phyloP scores from a whole-genome alignment of 2,113 vertebrate species.

The Crotalus horridus region DNA sequence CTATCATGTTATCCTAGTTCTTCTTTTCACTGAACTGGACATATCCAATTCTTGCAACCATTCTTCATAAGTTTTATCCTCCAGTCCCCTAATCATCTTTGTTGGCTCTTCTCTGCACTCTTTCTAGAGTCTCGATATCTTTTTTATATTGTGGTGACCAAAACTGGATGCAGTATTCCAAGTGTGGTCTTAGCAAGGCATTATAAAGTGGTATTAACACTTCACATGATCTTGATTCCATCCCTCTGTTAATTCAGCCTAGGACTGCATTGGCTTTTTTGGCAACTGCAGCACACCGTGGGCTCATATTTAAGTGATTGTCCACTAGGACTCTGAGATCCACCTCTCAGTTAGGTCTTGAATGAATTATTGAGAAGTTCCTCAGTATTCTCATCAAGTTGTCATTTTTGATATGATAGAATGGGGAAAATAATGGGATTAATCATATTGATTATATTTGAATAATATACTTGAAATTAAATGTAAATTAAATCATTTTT shows the following conservation, averaged over 20 bases:
- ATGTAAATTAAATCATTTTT: not conserved
- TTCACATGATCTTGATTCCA: not conserved
- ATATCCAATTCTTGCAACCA: not conserved
- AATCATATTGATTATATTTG: not conserved
- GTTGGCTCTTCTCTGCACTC: not conserved
- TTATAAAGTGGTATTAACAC: not conserved
- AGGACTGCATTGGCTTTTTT: no score
- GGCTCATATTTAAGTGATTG: no score
- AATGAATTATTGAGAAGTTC: not conserved
- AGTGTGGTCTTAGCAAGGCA: not conserved
- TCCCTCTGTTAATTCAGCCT: no score
- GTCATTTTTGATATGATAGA: not conserved
- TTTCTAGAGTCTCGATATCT: not conserved
- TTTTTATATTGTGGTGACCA: not conserved
- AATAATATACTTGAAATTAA: not conserved
- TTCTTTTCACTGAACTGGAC: not conserved
- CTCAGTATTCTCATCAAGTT: not conserved
- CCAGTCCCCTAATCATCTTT: not conserved
- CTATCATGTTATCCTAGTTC: not conserved
- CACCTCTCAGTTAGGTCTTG: not conserved
- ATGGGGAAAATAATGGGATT: not conserved
- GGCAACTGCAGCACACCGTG: no score
- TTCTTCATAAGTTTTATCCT: not conserved
- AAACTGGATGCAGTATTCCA: not conserved
- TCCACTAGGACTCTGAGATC: no score